Conservation (phyloP, 2,797 vertebrate genomes). For the Phrynocephalus guinanensis region DNA sequence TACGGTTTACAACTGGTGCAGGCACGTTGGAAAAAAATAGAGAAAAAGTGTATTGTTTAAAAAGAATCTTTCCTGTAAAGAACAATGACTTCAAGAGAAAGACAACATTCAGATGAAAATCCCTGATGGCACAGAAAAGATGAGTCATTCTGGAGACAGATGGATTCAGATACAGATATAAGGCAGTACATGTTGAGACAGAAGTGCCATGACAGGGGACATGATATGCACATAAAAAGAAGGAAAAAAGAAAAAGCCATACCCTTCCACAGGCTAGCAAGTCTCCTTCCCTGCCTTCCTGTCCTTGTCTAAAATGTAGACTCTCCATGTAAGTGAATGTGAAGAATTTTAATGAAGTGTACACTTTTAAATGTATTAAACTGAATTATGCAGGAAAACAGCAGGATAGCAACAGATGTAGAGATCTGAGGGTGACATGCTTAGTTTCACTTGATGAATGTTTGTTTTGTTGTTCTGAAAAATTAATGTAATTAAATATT, state of each 20-base stretch:
- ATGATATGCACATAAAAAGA: constrained; percentile 9
- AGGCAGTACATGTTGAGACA: background rate
- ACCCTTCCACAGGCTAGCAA: constrained; percentile 37
- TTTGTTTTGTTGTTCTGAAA: constrained; percentile 84
- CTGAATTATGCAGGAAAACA: constrained; percentile 81
- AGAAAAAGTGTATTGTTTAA: background rate
- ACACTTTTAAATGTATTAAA: constrained; percentile 76
- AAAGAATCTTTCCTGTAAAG: background rate
- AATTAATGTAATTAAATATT: constrained; percentile 84
- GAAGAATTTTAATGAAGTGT: constrained; percentile 74
- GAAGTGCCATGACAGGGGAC: constrained; percentile 38
- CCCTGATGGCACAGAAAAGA: constrained; percentile 40
- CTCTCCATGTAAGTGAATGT: constrained; percentile 60
- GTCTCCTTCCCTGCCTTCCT: constrained; percentile 30
- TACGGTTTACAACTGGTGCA: constrained; percentile 33
- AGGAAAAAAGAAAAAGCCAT: background rate
- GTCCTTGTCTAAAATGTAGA: constrained; percentile 61
- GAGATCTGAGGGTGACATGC: constrained; percentile 77
- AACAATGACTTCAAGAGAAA: constrained; percentile 37
- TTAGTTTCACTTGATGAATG: constrained; percentile 83
- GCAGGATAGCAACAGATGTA: constrained; percentile 79
- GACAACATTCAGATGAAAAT: constrained; percentile 36
- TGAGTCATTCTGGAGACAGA: background rate
- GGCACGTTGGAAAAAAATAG: constrained; percentile 20
- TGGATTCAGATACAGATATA: constrained; percentile 12